Base-by-base conservation (phyloP, 2,888 invertebrate species). In the Trypoxylon attenuatum region DNA sequence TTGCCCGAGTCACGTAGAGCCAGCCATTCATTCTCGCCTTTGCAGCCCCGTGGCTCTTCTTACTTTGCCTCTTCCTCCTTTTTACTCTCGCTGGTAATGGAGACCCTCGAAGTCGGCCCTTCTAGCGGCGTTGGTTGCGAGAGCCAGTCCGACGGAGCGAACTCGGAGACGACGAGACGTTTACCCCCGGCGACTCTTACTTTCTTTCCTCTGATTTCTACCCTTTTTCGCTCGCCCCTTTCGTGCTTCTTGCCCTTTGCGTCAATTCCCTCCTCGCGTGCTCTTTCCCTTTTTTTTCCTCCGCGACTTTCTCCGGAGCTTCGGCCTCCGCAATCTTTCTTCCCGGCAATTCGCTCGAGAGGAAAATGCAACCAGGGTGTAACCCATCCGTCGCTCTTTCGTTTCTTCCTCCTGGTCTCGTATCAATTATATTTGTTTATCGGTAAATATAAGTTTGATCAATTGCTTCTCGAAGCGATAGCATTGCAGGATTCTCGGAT, bases 71-170 rank as follows among this genome's bases (percentile, higher is more conserved):
- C 22, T 60, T 33, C 23, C 27, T 19, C 27, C 29, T 50, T 52
- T 52, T 41, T 63, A 47, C 61, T 79, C 75, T 76, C 76, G 73
- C 68, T 78, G 76, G 80, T 83, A 85, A 84, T 81, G 82, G 82
- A 82, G 82, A 78, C 82, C 76, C 84, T 84, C 80, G 82, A 80
- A 82, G 77, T 58, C 69, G 71, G 78, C 71, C 79, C 74, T 77
- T 64, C 69, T 77, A 62, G 71, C 69, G 71, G n/a, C 75, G 74
- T 72, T n/a, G n/a, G n/a, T n/a, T n/a, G n/a, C 69, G 67, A 69
- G 71, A 69, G 60, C 42, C 51, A 54, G 56, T n/a, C 71, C 72
- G 68, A 54, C 71, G 70, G 72, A 72, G 71, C 76, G 55, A 63
- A 54, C 73, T 51, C 71, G 72, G 70, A 72, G 77, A 53, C 53